phyloP scores from a whole-genome alignment of 2,113 vertebrate genomes.

The Vimba vimba region DNA sequence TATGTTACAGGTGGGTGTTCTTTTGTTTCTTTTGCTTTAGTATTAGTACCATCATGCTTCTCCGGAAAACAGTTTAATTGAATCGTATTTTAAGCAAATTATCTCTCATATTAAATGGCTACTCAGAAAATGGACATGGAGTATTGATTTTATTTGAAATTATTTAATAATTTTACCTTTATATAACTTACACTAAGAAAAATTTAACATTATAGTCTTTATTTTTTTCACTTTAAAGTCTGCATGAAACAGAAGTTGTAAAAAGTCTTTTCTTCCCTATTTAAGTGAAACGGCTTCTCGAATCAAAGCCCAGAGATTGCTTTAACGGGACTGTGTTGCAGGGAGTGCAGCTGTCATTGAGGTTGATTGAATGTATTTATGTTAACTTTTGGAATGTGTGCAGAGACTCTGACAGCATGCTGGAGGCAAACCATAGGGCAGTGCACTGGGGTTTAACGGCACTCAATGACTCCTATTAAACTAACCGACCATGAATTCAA shows the following conservation, averaged over 20 bases:
- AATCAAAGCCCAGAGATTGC: constrained; percentile 34
- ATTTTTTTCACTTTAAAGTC: no score
- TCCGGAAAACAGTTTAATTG: not conserved
- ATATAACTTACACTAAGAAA: not conserved
- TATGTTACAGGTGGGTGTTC: constrained; percentile 12
- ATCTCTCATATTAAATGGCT: not conserved
- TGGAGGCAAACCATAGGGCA: constrained; percentile 4
- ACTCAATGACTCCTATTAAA: constrained; percentile 25
- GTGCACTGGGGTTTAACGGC: constrained; percentile 42
- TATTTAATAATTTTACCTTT: not conserved
- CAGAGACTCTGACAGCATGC: constrained; percentile 16
- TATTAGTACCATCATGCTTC: not conserved
- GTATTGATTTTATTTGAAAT: not conserved
- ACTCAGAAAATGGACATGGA: not conserved
- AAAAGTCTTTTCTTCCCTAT: no score
- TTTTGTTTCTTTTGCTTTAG: not conserved
- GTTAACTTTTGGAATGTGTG: constrained; percentile 55
- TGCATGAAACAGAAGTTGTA: no score
- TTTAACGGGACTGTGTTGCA: constrained; percentile 43
- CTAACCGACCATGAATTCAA: not conserved
- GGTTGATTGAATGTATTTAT: constrained; percentile 58
- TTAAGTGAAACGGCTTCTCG: no score
- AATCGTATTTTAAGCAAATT: not conserved
- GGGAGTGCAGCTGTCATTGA: constrained; percentile 39
- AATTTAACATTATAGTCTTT: not conserved